phyloP scores from a whole-genome alignment of 2,888 invertebrate species.

The Melitaea athalia region DNA sequence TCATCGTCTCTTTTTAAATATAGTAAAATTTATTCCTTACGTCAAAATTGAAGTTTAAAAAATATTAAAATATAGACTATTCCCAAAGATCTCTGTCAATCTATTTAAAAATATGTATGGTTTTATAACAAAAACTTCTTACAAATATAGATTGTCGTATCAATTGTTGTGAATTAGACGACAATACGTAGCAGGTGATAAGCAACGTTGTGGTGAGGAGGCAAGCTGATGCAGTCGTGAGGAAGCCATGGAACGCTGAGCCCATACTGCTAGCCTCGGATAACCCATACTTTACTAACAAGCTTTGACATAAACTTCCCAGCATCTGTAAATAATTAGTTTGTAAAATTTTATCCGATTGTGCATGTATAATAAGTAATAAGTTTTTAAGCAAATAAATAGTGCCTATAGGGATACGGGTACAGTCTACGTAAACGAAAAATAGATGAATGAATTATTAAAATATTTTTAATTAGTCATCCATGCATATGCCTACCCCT shows the following conservation, averaged over 20 bases:
- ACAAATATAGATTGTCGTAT: slow-evolving; percentile 92
- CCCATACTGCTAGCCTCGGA: slow-evolving; percentile 88
- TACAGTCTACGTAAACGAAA: no score
- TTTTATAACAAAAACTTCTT: slow-evolving; percentile 64
- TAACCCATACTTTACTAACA: slow-evolving; percentile 90
- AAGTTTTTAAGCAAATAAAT: no score
- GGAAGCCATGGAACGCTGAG: slow-evolving; percentile 89
- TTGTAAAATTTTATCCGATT: background rate
- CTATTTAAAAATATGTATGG: background rate
- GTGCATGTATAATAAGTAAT: no score
- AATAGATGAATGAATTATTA: no score
- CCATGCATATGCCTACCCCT: no score
- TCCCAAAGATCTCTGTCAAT: background rate
- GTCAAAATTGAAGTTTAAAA: background rate
- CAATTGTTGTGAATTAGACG: slow-evolving; percentile 88
- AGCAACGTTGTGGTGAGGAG: slow-evolving; percentile 89
- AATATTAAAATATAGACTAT: background rate
- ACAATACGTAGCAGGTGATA: slow-evolving; percentile 89
- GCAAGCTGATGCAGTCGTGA: slow-evolving; percentile 91
- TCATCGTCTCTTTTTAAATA: no score
- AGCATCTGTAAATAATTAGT: slow-evolving; percentile 79
- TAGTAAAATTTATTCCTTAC: no score
- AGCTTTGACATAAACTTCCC: slow-evolving; percentile 91
- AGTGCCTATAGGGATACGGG: no score
- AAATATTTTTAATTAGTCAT: no score